Base-by-base conservation (phyloP, 1,140 invertebrate genomes). In the Scylla paramamosain region DNA sequence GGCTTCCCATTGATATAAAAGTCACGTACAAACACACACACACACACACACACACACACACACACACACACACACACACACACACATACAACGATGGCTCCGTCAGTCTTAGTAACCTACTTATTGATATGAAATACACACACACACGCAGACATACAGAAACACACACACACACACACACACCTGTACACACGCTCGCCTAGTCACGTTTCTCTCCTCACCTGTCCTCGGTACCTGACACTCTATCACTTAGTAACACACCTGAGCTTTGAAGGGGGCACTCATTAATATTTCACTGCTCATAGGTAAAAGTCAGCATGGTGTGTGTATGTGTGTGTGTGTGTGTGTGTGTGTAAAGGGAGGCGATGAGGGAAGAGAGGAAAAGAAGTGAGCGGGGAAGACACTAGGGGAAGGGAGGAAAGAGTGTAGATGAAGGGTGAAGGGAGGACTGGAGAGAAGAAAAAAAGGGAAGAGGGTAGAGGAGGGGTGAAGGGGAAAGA, bases 31-130 rank as follows among this genome's bases (percentile, higher is more conserved):
- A 3, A 28, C 83, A 32, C 31, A 84, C 52, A 84, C 83, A 29
- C 83, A 84, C 83, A 84, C 83, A 84, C 83, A 84, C 83, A 84
- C 83, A 84, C 83, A 84, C 83, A 84, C 83, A 84, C 83, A 84
- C 83, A 84, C 83, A 84, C 83, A 84, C 77, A 84, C 83, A 84
- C 83, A 84, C 83, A 83, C 82, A 83, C 82, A 83, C 82, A 83
- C 82, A 83, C 6, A 83, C 82, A 83, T 6, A 8, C 82, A n/a
- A n/a, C n/a, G n/a, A n/a, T 12, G 10, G 25, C 59, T 12, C 59
- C 10, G 10, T 12, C 59, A 12, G 25, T 7, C 25, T 20, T 28
- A 6, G 82, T 7, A 31, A 83, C 82, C 82, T 20, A 83, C 29
- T 31, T 83, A 77, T 77, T 77, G 67, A 77, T n/a, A 77, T 77